Base-by-base conservation (phyloP, 2,888 invertebrate genomes). In the Athripsodes cinereus region DNA sequence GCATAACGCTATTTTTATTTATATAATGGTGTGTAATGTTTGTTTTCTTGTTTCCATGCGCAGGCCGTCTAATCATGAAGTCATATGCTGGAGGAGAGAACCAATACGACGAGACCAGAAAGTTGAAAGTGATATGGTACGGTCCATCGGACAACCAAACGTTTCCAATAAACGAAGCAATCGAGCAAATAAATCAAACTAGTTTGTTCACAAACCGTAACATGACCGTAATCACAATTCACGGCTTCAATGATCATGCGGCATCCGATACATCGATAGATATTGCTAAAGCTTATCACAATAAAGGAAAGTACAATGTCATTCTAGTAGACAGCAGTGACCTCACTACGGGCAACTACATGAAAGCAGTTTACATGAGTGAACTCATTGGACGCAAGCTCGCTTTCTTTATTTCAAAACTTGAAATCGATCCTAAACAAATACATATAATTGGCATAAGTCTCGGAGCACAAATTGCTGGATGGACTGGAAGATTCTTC, bases 371-470 rank as follows among this genome's bases (percentile, higher is more conserved):
- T 5, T 73, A 74, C 63, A 75, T 78, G 62, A 71, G 74, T 35
- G 74, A 77, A 20, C 69, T 78, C 1, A 74, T 80, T 20, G 82
- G 79, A 1, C 78, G 79, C 64, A 76, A 81, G 65, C 70, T 81
- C 2, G 81, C 78, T 2, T 74, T 78, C 66, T 69, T 82, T 40
- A 69, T 83, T 51, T 75, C 76, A 1, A 74, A 76, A 66, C 72
- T 71, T 60, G 74, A 74, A 46, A 74, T 79, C 1, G 72, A 74
- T 46, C 72, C 79, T 40, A 73, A 74, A 62, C 75, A 76, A 64
- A 72, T 82, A 62, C 82, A 82, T 69, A 67, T 82, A 18, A 69
- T 83, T 46, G 82, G 82, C 5, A 80, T 82, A 65, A 82, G 82
- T 67, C 73, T 83, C 47, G 82, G 82, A 13, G 81, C 81, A 1